A percentile compares a stretch with the other conserved stretches of the same genome.
Evolutionary conservation across 2,797 vertebrate species (phyloP).

Genomic region (Acipenser transmontanus): DNA sequence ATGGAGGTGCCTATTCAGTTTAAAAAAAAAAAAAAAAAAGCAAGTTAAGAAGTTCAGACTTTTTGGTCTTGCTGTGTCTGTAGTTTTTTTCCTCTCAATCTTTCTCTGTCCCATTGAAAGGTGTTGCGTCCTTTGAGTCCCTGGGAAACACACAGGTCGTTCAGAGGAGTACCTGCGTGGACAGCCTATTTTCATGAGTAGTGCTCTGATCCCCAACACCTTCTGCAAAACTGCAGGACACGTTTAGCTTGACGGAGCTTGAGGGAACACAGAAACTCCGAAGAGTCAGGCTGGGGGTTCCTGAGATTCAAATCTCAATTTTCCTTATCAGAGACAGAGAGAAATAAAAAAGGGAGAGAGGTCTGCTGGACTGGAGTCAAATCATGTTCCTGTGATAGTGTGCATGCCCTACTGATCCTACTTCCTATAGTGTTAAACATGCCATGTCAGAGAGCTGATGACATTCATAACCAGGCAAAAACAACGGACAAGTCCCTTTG

Average conservation of each 20-base stretch:
- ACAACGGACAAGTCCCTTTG: background rate
- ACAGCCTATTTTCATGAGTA: background rate
- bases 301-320: background rate
- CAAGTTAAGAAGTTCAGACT: background rate
- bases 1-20: too few relatives aligned
- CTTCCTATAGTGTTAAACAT: conserved; percentile 1
- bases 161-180: background rate
- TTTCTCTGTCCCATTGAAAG: background rate
- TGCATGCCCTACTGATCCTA: background rate
- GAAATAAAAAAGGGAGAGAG: background rate
- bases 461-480: background rate
- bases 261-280: background rate
- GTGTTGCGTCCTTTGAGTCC: background rate
- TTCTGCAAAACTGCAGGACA: background rate
- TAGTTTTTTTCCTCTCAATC: background rate
- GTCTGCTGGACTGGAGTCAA: background rate
- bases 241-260: background rate
- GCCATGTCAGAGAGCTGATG: background rate
- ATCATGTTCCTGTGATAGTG: background rate
- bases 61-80: background rate
- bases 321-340: background rate
- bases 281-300: background rate
- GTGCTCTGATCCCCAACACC: background rate
- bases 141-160: background rate
- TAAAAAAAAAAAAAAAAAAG: background rate